Evolutionary conservation across 2,797 vertebrate genomes (phyloP), one percentile per base, ranked within the genome.

Genomic region (Percopsis omiscomaycus): DNA sequence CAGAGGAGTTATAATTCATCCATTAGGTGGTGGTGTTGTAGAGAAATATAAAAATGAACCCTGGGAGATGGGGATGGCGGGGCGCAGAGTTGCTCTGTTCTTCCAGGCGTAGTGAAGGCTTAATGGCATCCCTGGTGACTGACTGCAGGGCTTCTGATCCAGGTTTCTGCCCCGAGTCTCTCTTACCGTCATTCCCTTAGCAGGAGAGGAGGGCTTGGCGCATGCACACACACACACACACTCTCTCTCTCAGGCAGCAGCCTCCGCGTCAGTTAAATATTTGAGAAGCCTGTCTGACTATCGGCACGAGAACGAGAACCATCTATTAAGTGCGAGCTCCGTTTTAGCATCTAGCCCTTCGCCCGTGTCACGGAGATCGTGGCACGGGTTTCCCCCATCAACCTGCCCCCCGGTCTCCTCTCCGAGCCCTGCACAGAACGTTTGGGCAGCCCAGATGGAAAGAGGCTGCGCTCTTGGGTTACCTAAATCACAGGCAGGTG

Each of bases 1-100:
- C 57, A 66, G 74, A 71, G 49, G 16, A 37, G 85, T 77, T 71
- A 75, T 85, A 80, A 84, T 86, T 83, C 16, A 77, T 79, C 58
- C 4, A 27, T 73, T 61, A 6, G 16, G 47, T 59, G n/a, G 48
- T 47, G 5, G 57, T 69, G 48, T 42, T 52, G 5, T n/a, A 48
- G 48, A 60, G 22, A 57, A 32, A 66, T 56, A 59, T 60, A 27
- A 10, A 62, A 77, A 28, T 57, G 63, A 59, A 66, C 62, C 77
- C 47, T 10, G 46, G 68, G 73, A 63, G 68, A 74, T 64, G 46
- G 16, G 53, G 14, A 11, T 69, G 67, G 32, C 32, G 64, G 45
- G 27, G 54, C 1, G 15, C 14, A 66, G 68, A 66, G 54, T 77
- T 69, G 71, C 72, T 81, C 66, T 80, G 32, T 64, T n/a, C 59